Evolutionary conservation across 2,888 invertebrate genomes (phyloP).

Genomic region (Smittia sp.): DNA sequence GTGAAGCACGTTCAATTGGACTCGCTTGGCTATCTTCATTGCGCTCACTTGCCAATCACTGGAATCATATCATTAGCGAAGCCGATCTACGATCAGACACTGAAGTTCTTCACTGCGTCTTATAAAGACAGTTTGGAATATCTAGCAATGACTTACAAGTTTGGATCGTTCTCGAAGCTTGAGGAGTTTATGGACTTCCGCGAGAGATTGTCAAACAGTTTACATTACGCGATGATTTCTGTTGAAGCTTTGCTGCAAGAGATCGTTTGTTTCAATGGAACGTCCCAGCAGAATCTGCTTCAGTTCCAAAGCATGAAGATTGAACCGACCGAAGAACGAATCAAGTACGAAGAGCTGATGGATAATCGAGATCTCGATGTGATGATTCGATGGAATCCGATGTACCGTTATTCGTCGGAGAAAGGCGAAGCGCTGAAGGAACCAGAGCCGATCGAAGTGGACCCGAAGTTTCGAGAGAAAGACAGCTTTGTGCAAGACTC

Average conservation of each 20-base stretch:
- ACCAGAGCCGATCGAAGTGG: background rate
- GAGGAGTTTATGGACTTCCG: conserved; percentile 85
- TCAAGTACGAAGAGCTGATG: conserved; percentile 59
- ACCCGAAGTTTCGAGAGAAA: conserved; percentile 48
- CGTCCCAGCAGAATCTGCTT: conserved; percentile 53
- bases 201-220: conserved; percentile 74
- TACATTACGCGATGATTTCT: conserved; percentile 67
- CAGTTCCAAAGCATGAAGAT: conserved; percentile 60
- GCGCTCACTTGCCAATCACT: conserved; percentile 69
- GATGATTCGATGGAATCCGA: conserved; percentile 68
- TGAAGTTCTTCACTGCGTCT: conserved; percentile 83
- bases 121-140: conserved; percentile 90
- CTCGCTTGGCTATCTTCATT: conserved; percentile 82
- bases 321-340: conserved; percentile 60
- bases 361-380: conserved; percentile 79
- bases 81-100: conserved; percentile 68
- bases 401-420: conserved; percentile 50
- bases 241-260: conserved; percentile 70
- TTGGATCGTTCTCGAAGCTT: conserved; percentile 89
- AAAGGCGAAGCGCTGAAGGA: conserved; percentile 45
- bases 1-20: conserved; percentile 92
- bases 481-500: conserved; percentile 52
- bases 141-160: conserved; percentile 88
- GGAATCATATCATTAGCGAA: conserved; percentile 70
- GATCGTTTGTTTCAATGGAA: conserved; percentile 56